Percentiles rank a stretch among this genome's conserved stretches.
Evolutionary conservation across 1,140 invertebrate species (phyloP).

Genomic region (Eueides isabella): DNA sequence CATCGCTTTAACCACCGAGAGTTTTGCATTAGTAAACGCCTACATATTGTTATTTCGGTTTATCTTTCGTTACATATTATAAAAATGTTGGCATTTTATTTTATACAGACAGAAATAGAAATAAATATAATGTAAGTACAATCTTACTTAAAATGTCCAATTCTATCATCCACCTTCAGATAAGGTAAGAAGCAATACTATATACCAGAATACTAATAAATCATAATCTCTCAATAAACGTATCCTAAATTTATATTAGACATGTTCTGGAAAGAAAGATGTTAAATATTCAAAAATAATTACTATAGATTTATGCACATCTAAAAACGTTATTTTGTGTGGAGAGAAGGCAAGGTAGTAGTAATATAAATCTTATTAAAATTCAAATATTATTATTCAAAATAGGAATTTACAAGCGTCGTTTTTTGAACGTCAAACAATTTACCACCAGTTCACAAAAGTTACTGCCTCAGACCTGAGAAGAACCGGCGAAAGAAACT

Average conservation of each 20-base stretch:
- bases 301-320: too few relatives aligned
- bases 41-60: constrained; percentile 17
- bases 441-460: too few relatives aligned
- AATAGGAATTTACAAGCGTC: too few relatives aligned
- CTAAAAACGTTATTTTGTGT: too few relatives aligned
- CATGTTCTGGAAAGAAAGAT: not conserved
- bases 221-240: too few relatives aligned
- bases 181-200: not conserved
- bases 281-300: not conserved
- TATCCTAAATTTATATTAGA: not conserved
- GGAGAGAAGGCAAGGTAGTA: too few relatives aligned
- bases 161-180: not conserved
- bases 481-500: too few relatives aligned
- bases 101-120: not conserved
- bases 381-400: too few relatives aligned
- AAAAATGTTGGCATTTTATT: not conserved
- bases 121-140: not conserved
- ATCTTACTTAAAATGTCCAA: not conserved
- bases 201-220: not conserved
- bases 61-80: not conserved
- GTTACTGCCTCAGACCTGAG: too few relatives aligned
- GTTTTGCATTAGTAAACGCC: constrained; percentile 18
- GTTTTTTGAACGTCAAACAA: too few relatives aligned
- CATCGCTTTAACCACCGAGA: constrained; percentile 31
- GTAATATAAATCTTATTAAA: too few relatives aligned